Conservation (phyloP, 2,797 vertebrate species). For the Falco rusticolus region DNA sequence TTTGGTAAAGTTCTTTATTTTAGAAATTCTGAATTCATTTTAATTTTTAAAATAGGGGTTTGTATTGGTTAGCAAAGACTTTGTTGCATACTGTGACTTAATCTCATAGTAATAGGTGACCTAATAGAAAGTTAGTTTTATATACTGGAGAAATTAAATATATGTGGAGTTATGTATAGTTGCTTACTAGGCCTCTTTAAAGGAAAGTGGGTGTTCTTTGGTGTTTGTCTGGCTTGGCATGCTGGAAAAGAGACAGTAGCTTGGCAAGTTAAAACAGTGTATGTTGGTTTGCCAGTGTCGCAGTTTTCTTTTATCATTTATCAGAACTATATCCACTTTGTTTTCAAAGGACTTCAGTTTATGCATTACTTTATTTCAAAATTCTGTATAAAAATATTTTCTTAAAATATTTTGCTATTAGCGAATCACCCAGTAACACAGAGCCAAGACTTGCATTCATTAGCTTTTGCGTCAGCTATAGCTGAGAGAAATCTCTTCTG, state of each 20-base stretch:
- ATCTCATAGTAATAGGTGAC: not conserved
- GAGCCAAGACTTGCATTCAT: not conserved
- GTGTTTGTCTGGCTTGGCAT: not conserved
- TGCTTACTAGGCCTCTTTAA: not conserved
- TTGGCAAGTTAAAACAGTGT: not conserved
- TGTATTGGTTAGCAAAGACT: not conserved
- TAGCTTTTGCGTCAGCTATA: not conserved
- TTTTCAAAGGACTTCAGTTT: not conserved
- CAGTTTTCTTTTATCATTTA: not conserved
- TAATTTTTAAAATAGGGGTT: not conserved
- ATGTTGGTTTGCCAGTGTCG: not conserved
- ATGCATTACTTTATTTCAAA: not conserved
- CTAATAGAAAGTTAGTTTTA: not conserved
- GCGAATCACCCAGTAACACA: fast-evolving
- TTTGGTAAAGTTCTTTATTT: not conserved
- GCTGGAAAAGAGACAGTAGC: no score
- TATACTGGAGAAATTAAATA: not conserved
- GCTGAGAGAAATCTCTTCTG: not conserved
- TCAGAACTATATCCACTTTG: not conserved
- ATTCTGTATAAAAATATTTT: not conserved
- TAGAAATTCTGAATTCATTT: no score
- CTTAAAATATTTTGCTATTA: not conserved
- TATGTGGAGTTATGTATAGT: not conserved
- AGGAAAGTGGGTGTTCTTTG: not conserved
- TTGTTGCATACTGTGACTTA: not conserved